phyloP scores from a whole-genome alignment of 2,113 vertebrate species.

The Tetraodon nigroviridis region DNA sequence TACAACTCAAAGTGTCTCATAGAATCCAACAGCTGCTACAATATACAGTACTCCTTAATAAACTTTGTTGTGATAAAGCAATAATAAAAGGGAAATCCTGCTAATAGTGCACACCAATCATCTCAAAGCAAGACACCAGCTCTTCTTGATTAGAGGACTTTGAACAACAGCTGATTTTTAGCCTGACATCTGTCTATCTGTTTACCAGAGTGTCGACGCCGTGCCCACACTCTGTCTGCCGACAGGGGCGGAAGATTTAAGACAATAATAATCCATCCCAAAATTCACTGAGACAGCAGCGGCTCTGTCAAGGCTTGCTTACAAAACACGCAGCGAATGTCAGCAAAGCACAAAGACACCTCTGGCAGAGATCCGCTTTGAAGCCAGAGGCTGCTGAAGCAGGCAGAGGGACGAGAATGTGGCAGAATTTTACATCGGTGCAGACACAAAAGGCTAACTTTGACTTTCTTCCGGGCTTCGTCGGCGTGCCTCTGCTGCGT shows the following conservation, averaged over 20 bases:
- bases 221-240: constrained; percentile 59
- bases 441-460: constrained; percentile 59
- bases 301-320: constrained; percentile 57
- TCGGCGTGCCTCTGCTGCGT: constrained; percentile 30
- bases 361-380: constrained; percentile 58
- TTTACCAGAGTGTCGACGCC: constrained; percentile 52
- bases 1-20: no score
- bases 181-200: constrained; percentile 65
- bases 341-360: constrained; percentile 57
- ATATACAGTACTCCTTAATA: no score
- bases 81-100: no score
- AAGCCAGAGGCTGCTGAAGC: constrained; percentile 37
- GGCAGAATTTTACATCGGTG: constrained; percentile 55
- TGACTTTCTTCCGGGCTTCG: constrained; percentile 50
- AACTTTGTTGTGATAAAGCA: no score
- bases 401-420: constrained; percentile 53
- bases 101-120: no score
- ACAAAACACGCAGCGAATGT: constrained; percentile 43
- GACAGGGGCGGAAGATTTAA: constrained; percentile 62
- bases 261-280: constrained; percentile 66
- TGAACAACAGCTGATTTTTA: constrained; percentile 8
- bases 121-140: no score
- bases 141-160: no score
- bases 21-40: no score
- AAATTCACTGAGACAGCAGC: constrained; percentile 57